Evolutionary conservation across 2,888 invertebrate genomes (phyloP).

Genomic region (Stenoptilia bipunctidactyla): DNA sequence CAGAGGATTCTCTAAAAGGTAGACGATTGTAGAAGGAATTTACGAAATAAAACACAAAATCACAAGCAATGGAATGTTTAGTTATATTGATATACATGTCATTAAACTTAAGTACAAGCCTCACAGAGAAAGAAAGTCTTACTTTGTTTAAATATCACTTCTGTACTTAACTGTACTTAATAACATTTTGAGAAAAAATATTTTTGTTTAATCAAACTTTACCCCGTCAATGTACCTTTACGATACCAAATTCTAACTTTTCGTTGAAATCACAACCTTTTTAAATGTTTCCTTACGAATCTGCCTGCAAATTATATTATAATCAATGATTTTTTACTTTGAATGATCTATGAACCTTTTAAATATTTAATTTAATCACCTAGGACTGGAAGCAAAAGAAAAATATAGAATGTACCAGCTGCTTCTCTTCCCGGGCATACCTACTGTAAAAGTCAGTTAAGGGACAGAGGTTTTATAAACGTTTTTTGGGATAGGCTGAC

Average conservation of each 20-base stretch:
- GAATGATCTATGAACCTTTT: too few species aligned
- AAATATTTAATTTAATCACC: too few species aligned
- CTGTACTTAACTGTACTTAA: background rate
- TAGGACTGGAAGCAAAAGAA: too few species aligned
- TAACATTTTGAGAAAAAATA: background rate
- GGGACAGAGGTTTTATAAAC: too few species aligned
- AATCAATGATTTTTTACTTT: too few species aligned
- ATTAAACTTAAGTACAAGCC: constrained; percentile 40
- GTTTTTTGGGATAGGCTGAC: too few species aligned
- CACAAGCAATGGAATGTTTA: constrained; percentile 70
- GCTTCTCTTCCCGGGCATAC: too few species aligned
- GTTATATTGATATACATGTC: constrained; percentile 56
- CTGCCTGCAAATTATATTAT: too few species aligned
- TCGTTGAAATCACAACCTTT: constrained; percentile 34
- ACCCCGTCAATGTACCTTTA: constrained; percentile 12
- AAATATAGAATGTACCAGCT: too few species aligned
- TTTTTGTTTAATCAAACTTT: background rate
- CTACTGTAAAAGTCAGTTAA: too few species aligned
- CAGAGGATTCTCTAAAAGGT: too few species aligned
- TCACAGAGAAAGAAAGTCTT: constrained; percentile 31
- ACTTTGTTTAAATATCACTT: constrained; percentile 24
- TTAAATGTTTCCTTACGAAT: constrained; percentile 11
- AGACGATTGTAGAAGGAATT: too few species aligned
- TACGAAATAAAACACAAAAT: constrained; percentile 41
- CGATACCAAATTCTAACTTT: constrained; percentile 13